These are phyloP conservation scores for Osmerus eperlanus DNA, from an alignment of 2,113 vertebrate species.

Conservation along the genomic window DNA sequence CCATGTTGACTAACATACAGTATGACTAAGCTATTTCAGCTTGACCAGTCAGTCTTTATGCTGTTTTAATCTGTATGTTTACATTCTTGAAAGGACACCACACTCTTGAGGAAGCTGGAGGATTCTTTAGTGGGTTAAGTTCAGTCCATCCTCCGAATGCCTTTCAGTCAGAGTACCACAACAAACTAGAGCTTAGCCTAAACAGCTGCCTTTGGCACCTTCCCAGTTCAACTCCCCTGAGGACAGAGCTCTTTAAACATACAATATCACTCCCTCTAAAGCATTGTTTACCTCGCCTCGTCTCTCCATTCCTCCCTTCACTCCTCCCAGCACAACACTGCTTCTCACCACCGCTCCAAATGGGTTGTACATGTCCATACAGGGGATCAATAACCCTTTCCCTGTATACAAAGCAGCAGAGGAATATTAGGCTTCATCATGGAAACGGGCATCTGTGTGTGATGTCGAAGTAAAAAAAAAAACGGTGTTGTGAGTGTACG, in stretches of 20 bases:
- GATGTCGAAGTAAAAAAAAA: constrained; percentile 29
- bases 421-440: constrained; percentile 16
- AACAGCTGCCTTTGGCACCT: constrained; percentile 26
- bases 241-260: constrained; percentile 49
- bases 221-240: constrained; percentile 23
- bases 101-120: constrained; percentile 15
- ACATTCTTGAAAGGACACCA: constrained; percentile 16
- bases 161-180: constrained; percentile 19
- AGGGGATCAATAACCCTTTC: constrained; percentile 17
- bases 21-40: neutral
- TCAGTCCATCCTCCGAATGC: constrained; percentile 28
- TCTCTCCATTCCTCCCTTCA: constrained; percentile 45
- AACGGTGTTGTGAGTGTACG: constrained; percentile 6
- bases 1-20: neutral
- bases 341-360: constrained; percentile 15
- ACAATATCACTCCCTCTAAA: constrained; percentile 35
- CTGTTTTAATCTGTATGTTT: constrained; percentile 25
- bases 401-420: constrained; percentile 42
- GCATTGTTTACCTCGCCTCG: constrained; percentile 45
- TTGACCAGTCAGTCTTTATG: constrained; percentile 20
- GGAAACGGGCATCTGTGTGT: constrained; percentile 16
- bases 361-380: constrained; percentile 25
- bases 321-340: constrained; percentile 36
- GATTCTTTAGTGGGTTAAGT: constrained; percentile 28
- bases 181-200: constrained; percentile 27